Percentiles rank a stretch among this genome's conserved stretches.
Evolutionary conservation across 2,797 vertebrate species (phyloP).

Genomic region (Pygocentrus nattereri): DNA sequence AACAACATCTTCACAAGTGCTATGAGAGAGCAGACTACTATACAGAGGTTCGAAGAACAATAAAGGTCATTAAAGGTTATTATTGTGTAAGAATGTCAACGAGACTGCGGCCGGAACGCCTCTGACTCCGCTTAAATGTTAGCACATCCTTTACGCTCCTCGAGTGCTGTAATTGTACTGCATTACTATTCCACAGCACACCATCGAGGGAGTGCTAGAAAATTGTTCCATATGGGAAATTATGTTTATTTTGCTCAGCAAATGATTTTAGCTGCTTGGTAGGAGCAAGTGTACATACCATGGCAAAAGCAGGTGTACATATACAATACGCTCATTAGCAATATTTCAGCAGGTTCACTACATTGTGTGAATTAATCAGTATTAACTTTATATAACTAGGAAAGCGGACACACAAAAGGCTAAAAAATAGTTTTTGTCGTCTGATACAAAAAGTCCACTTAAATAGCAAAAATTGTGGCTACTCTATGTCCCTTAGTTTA

Average conservation of each 20-base stretch:
- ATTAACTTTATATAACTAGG: background rate
- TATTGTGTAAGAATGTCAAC: slow-evolving; percentile 46
- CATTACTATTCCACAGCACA: slow-evolving; percentile 43
- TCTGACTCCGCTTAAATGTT: slow-evolving; percentile 41
- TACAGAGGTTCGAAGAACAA: slow-evolving; percentile 30
- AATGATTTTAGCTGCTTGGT: slow-evolving; percentile 21
- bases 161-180: slow-evolving; percentile 39
- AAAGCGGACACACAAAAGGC: background rate
- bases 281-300: background rate
- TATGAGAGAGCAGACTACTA: slow-evolving; percentile 4
- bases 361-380: background rate
- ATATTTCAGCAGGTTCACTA: background rate
- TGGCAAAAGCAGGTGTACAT: slow-evolving; percentile 16
- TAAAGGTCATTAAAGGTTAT: slow-evolving; percentile 47
- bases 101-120: slow-evolving; percentile 31
- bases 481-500: too few relatives aligned
- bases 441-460: too few relatives aligned
- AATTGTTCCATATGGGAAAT: slow-evolving; percentile 23
- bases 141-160: slow-evolving; percentile 32
- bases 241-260: slow-evolving; percentile 24
- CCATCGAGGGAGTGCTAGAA: slow-evolving; percentile 29
- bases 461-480: too few relatives aligned
- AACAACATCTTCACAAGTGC: background rate
- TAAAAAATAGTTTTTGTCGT: too few relatives aligned
- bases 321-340: background rate